phyloP scores from a whole-genome alignment of 2,888 invertebrate species.

The Pseudanteris insignis region DNA sequence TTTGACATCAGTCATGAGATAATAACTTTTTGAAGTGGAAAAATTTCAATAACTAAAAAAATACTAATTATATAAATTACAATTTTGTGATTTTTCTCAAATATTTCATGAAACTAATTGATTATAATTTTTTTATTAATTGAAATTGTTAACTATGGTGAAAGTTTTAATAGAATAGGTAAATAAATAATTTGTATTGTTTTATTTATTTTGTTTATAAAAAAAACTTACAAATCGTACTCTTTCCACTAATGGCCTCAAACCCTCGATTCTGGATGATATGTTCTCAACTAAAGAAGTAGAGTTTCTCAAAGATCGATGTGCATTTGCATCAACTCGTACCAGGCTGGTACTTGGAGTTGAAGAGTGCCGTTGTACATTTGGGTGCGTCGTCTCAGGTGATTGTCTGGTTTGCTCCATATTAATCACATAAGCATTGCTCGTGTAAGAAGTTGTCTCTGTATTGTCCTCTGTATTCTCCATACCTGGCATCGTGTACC shows the following conservation, averaged over 20 bases:
- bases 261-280: slow-evolving; percentile 71
- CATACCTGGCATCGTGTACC: slow-evolving; percentile 28
- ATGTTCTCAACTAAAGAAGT: slow-evolving; percentile 54
- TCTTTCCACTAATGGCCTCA: slow-evolving; percentile 74
- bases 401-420: slow-evolving; percentile 28
- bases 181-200: slow-evolving; percentile 9
- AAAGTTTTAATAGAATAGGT: not conserved
- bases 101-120: not conserved
- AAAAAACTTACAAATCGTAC: slow-evolving; percentile 69
- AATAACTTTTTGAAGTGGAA: too few relatives aligned
- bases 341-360: slow-evolving; percentile 16
- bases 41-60: too few relatives aligned
- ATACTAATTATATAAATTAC: too few relatives aligned
- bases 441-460: slow-evolving; percentile 13
- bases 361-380: slow-evolving; percentile 18
- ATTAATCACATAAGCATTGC: slow-evolving; percentile 18
- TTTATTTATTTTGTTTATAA: too few relatives aligned
- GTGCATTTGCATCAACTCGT: slow-evolving; percentile 18
- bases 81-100: too few relatives aligned
- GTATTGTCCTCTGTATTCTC: slow-evolving; percentile 29
- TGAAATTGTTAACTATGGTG: too few relatives aligned
- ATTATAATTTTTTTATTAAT: not conserved
- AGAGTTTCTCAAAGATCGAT: slow-evolving; percentile 24
- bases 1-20: too few relatives aligned
- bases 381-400: slow-evolving; percentile 21